A percentile compares a stretch with the other conserved stretches of the same genome.
These are phyloP conservation scores for Tiliacea aurago DNA, from an alignment of 2,888 invertebrate genomes.

Conservation along the genomic window DNA sequence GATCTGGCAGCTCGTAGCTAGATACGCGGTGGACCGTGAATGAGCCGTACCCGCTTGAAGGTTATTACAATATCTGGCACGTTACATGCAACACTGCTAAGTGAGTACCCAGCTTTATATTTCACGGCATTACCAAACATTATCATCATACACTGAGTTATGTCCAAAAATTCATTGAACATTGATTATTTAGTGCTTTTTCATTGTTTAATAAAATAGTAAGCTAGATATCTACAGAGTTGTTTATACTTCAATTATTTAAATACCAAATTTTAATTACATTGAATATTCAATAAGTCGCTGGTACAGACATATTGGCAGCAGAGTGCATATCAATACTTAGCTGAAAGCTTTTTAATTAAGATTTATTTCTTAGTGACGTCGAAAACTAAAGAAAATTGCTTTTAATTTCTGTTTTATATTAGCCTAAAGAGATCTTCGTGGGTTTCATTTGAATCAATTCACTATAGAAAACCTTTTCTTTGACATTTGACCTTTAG, in stretches of 20 bases:
- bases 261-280: background rate
- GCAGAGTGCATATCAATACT: background rate
- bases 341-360: background rate
- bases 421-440: background rate
- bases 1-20: too few species aligned
- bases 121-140: background rate
- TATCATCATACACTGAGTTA: background rate
- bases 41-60: too few species aligned
- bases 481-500: background rate
- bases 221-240: background rate
- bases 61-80: too few species aligned
- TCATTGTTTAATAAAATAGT: background rate
- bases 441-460: constrained; percentile 13
- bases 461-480: constrained; percentile 4
- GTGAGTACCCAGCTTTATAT: too few species aligned
- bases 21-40: too few species aligned
- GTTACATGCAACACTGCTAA: too few species aligned
- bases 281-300: constrained; percentile 12
- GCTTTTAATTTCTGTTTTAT: constrained; percentile 18
- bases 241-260: background rate
- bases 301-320: background rate
- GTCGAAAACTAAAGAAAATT: background rate
- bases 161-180: background rate
- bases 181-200: background rate
- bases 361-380: background rate